Conservation (phyloP, 2,113 vertebrate species). For the Pogonocichla stellata region DNA sequence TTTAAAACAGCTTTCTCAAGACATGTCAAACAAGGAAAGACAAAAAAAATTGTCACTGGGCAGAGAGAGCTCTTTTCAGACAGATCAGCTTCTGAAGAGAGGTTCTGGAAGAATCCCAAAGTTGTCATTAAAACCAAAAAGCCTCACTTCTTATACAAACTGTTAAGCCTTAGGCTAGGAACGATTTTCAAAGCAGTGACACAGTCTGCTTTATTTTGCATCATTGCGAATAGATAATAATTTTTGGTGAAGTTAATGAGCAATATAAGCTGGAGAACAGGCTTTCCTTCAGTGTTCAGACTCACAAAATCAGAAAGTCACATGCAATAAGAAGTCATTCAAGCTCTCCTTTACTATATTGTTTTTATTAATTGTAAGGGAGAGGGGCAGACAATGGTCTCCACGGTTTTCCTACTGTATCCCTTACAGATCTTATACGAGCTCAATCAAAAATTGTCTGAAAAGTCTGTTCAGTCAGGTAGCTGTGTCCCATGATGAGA, state of each 20-base stretch:
- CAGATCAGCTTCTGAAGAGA: not conserved
- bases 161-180: not conserved
- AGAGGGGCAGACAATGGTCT: not conserved
- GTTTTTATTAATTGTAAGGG: not conserved
- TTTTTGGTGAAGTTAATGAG: not conserved
- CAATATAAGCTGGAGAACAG: not conserved
- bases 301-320: not conserved
- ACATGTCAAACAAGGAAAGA: not conserved
- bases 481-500: not conserved
- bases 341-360: not conserved
- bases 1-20: not conserved
- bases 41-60: not conserved
- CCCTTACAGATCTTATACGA: not conserved
- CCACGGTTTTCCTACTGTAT: not conserved
- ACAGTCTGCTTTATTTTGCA: not conserved
- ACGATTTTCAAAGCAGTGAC: not conserved
- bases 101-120: not conserved
- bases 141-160: not conserved
- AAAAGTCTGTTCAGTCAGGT: not conserved
- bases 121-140: not conserved
- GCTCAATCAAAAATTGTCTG: not conserved
- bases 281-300: not conserved
- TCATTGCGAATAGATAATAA: not conserved
- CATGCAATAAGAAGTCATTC: not conserved
- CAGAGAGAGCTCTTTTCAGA: not conserved